Base-by-base conservation (phyloP, 1,140 invertebrate species). In the Condylostylus longicornis region DNA sequence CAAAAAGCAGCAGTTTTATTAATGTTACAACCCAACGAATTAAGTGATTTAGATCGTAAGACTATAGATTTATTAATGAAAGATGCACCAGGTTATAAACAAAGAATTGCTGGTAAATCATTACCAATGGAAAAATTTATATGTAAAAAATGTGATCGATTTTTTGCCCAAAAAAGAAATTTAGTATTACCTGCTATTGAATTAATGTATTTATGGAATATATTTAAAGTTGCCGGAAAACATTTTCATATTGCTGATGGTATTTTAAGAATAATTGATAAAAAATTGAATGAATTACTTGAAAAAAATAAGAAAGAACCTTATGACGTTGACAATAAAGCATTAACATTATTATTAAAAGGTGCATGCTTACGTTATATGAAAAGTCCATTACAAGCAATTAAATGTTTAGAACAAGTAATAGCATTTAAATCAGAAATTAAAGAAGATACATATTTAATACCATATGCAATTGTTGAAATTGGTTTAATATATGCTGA, bases 41-140 rank as follows among this genome's bases (percentile, higher is more conserved):
- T 72, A 5, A 69, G 68, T 9, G 58, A 64, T 13, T 53, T 61
- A 5, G 69, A 75, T 35, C 49, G 58, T 28, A 45, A 62, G 7
- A 62, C 61, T 18, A 64, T 77, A 18, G 62, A 68, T 15, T 60
- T 59, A 18, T 52, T 84, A 9, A 74, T 84, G 68, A 68, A 61
- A 42, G 72, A 78, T 45, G 79, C 82, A 14, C 84, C 88, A 6
- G 66, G 66, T 30, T 77, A 77, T 56, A 90, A 88, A 50, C 83
- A 93, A 54, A 69, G 82, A 38, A 90, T 97, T 38, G 89, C 90
- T 21, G 93, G 93, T 0, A 95, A 96, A 66, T 95, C 90, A 6
- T 63, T 97, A 43, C 91, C 93, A 12, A 82, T 95, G 71, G 93
- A 98, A 61, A 98, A 97, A 53, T 97, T 95, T 67, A 79, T 82